These are phyloP conservation scores for Bergia puertoricense DNA, from an alignment of 92 coral and sea anemone genomes.

Conservation along the genomic window DNA sequence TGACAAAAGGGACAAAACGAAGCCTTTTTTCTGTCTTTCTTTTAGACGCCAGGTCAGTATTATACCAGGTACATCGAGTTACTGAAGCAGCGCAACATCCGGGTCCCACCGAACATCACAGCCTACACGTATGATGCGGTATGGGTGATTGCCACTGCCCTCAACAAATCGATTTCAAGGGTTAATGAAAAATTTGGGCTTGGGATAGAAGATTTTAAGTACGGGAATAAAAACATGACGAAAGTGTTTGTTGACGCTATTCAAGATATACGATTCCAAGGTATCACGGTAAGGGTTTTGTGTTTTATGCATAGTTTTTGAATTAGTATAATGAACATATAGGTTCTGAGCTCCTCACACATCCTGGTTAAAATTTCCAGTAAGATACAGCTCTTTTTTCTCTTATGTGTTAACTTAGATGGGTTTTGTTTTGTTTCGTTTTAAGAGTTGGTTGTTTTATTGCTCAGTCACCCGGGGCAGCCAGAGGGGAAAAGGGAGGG, in stretches of 20 bases:
- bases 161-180: slow-evolving; percentile 65
- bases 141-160: slow-evolving; percentile 83
- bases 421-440: too few relatives aligned
- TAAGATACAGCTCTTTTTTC: too few relatives aligned
- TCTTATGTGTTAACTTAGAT: too few relatives aligned
- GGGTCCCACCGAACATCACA: slow-evolving; percentile 70
- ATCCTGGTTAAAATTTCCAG: too few relatives aligned
- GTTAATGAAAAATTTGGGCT: slow-evolving; percentile 41
- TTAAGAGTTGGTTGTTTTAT: too few relatives aligned
- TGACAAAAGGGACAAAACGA: neutral
- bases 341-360: too few relatives aligned
- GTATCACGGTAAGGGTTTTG: slow-evolving; percentile 66
- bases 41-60: slow-evolving; percentile 70
- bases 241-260: slow-evolving; percentile 55
- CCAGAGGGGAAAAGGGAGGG: too few relatives aligned
- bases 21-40: neutral
- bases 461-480: too few relatives aligned
- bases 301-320: neutral
- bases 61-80: slow-evolving; percentile 69
- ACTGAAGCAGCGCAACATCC: slow-evolving; percentile 61
- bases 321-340: too few relatives aligned
- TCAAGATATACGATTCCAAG: slow-evolving; percentile 66
- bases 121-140: slow-evolving; percentile 92
- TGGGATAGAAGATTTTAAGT: slow-evolving; percentile 47
- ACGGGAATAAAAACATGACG: slow-evolving; percentile 57